Evolutionary conservation across 2,113 vertebrate species (phyloP), one percentile per base, ranked within the genome.

Genomic region (Tupaia tana): DNA sequence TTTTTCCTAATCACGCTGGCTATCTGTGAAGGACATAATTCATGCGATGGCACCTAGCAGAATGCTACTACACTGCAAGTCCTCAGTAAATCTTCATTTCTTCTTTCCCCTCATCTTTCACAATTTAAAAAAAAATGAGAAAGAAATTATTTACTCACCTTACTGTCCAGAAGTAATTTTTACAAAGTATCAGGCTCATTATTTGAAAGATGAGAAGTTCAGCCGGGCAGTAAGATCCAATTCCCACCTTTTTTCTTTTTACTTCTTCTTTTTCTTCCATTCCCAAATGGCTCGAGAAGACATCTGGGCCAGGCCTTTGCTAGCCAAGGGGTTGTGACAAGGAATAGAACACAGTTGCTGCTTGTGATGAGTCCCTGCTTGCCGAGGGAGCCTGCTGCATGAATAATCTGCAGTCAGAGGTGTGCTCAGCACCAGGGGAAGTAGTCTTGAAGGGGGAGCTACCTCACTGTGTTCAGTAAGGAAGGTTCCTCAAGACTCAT

Each of bases 51-150:
- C 43, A 54, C 34, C 20, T 59, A 67, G 59, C 12, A 31, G 52
- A 74, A 24, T 5, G 22, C 56, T 64, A 54, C 14, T n/a, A 7
- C 64, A 3, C 6, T 3, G 6, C 13, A 15, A 7, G 31, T 14
- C 22, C 18, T 78, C 20, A 64, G 2, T 43, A 69, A 16, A 64
- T n/a, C n/a, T 64, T 77, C 9, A 5, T 89, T 89, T 58, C 25
- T 77, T 34, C 31, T 66, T 67, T 59, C 24, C 27, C 69, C 43
- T 71, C 77, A 59, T 52, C 29, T 69, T 81, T 69, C 82, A 90
- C 29, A 86, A 91, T 74, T 64, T 54, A 54, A 89, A 93, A 92
- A 67, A 52, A 78, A 79, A 89, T 43, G 43, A 87, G 7, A 64
- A 91, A 91, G 59, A 93, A 75, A 43, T 7, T 64, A 2, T 90